A percentile compares a stretch with the other conserved stretches of the same genome.
Evolutionary conservation across 2,888 invertebrate species (phyloP).

Genomic region (Heliconius charithonia): DNA sequence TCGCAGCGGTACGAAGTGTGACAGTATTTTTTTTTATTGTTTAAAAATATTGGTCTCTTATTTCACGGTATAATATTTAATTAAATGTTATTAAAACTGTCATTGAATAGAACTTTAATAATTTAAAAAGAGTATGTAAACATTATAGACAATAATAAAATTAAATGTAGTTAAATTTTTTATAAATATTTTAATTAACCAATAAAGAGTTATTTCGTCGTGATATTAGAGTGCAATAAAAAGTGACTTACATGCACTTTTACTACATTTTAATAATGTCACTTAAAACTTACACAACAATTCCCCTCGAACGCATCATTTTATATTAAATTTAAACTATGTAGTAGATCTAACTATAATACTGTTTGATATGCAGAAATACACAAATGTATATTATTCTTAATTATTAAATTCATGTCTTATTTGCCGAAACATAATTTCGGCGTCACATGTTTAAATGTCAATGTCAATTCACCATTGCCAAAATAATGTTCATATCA

Average conservation of each 20-base stretch:
- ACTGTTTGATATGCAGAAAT: conserved; percentile 35
- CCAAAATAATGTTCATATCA: neutral
- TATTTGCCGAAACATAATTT: conserved; percentile 30
- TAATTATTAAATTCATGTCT: conserved; percentile 29
- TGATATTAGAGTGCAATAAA: neutral
- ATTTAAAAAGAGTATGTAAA: neutral
- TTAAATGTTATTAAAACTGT: neutral
- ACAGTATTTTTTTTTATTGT: neutral
- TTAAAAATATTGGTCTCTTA: neutral
- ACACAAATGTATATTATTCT: conserved; percentile 23
- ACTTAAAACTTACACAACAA: conserved; percentile 49
- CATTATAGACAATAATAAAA: neutral
- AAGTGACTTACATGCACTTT: conserved; percentile 23
- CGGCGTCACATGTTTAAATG: conserved; percentile 38
- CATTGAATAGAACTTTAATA: neutral
- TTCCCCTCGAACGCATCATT: conserved; percentile 48
- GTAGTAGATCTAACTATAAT: conserved; percentile 32
- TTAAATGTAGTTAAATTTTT: neutral
- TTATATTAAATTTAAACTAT: conserved; percentile 29
- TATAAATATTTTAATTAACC: neutral
- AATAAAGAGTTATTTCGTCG: neutral
- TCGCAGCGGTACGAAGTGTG: too few species aligned
- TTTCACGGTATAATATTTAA: neutral
- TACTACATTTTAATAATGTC: conserved; percentile 12
- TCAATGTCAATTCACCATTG: conserved; percentile 16